Evolutionary conservation across 2,888 invertebrate species (phyloP).

Genomic region (Aphidius colemani): DNA sequence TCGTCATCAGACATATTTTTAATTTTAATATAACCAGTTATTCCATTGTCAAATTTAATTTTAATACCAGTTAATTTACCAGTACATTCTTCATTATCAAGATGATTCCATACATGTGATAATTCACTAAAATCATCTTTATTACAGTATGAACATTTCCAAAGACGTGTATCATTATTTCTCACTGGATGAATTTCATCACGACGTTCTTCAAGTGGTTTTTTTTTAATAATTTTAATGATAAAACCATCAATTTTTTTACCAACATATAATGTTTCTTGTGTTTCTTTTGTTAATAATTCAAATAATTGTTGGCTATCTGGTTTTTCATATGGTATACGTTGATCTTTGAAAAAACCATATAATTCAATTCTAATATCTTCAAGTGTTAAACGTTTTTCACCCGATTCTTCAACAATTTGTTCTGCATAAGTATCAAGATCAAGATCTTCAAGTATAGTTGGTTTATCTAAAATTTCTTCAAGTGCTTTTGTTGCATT

Average conservation of each 20-base stretch:
- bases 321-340: constrained; percentile 77
- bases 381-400: constrained; percentile 92
- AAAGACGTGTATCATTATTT: constrained; percentile 90
- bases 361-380: constrained; percentile 96
- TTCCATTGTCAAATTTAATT: constrained; percentile 87
- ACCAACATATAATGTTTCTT: constrained; percentile 87
- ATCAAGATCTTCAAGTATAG: constrained; percentile 92
- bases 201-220: constrained; percentile 89
- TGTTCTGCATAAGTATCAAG: constrained; percentile 98
- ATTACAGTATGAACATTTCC: constrained; percentile 97
- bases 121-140: constrained; percentile 95
- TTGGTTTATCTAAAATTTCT: constrained; percentile 95
- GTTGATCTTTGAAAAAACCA: constrained; percentile 88
- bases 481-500: constrained; percentile 95
- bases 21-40: constrained; percentile 91
- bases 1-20: constrained; percentile 86
- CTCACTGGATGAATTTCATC: constrained; percentile 95
- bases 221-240: constrained; percentile 81
- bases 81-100: constrained; percentile 93
- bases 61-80: constrained; percentile 94
- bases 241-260: constrained; percentile 85
- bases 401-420: constrained; percentile 85
- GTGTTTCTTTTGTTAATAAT: constrained; percentile 93
- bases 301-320: constrained; percentile 90
- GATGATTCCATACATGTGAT: constrained; percentile 98